phyloP scores from a whole-genome alignment of 2,888 invertebrate genomes.

The Norana najaformis region DNA sequence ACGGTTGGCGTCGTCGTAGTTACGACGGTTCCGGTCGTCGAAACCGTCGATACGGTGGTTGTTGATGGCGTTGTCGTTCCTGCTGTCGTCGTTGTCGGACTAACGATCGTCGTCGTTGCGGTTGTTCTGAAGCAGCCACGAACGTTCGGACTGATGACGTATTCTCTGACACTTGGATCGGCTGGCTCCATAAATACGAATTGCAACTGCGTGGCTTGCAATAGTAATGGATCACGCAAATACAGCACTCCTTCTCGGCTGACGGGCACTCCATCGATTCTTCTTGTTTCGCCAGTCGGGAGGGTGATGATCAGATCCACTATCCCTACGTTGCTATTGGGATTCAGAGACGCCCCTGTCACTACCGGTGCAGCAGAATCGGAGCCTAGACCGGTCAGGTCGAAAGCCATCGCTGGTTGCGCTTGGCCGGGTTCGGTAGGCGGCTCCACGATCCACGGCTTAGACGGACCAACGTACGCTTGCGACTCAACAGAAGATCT shows the following conservation, averaged over 20 bases:
- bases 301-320: too few species aligned
- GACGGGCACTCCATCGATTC: background rate
- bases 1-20: conserved; percentile 15
- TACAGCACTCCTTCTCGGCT: background rate
- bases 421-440: background rate
- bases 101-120: too few species aligned
- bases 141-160: background rate
- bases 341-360: background rate
- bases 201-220: background rate
- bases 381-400: background rate
- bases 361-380: background rate
- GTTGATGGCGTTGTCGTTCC: conserved; percentile 16
- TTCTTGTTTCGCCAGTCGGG: background rate
- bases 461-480: background rate
- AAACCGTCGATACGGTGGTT: background rate
- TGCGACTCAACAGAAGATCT: background rate
- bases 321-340: too few species aligned
- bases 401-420: background rate
- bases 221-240: background rate
- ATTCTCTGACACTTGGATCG: background rate
- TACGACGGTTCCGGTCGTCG: conserved; percentile 28
- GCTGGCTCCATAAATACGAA: background rate
- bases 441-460: background rate
- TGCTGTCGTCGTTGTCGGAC: background rate
- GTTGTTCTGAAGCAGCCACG: too few species aligned